phyloP scores from a whole-genome alignment of 2,888 invertebrate genomes.

The Antitype chi region DNA sequence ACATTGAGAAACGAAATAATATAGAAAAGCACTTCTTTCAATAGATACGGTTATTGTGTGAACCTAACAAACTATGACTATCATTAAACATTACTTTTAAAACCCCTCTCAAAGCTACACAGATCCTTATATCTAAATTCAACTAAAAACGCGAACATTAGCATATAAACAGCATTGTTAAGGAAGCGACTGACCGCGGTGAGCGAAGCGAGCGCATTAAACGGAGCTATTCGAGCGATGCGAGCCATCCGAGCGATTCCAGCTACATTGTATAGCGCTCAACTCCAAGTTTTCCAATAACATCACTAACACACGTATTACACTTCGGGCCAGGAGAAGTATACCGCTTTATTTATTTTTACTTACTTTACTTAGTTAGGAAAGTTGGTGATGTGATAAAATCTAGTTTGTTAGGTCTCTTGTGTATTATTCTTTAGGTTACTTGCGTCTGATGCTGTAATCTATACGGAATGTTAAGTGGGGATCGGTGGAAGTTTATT shows the following conservation, averaged over 20 bases:
- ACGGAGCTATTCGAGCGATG: conserved; percentile 45
- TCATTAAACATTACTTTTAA: background rate
- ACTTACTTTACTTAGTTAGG: conserved; percentile 47
- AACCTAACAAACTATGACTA: background rate
- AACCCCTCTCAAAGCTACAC: background rate
- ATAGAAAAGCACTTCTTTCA: background rate
- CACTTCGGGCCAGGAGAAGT: conserved; percentile 61
- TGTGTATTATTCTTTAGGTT: conserved; percentile 51
- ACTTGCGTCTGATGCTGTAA: conserved; percentile 22
- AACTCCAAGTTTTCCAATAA: conserved; percentile 77
- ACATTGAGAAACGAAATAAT: background rate
- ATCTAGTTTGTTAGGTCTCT: conserved; percentile 60
- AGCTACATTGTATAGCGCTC: conserved; percentile 72
- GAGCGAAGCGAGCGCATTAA: conserved; percentile 46
- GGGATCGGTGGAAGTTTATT: background rate
- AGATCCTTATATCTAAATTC: conserved; percentile 38
- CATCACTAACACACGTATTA: conserved; percentile 64
- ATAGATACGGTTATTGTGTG: conserved; percentile 7
- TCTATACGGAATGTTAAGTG: conserved; percentile 38
- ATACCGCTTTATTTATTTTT: conserved; percentile 53
- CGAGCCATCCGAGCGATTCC: conserved; percentile 47
- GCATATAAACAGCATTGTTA: conserved; percentile 57
- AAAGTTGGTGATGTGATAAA: conserved; percentile 57
- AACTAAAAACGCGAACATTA: conserved; percentile 43
- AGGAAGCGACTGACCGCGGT: conserved; percentile 52